These are phyloP conservation scores for Lasioglossum vierecki DNA, from an alignment of 2,888 invertebrate species.

Conservation along the genomic window DNA sequence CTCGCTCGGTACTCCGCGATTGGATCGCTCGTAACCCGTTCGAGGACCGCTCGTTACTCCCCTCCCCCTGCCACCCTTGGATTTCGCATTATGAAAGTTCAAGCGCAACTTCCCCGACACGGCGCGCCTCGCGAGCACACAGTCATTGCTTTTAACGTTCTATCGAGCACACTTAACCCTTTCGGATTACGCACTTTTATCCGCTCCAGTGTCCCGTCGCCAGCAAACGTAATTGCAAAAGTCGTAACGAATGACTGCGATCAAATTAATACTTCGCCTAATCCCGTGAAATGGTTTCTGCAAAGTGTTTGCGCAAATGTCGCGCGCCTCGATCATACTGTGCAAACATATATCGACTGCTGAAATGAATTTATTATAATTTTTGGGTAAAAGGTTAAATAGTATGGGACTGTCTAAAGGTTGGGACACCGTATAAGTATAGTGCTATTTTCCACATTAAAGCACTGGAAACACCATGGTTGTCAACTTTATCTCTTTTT, in stretches of 20 bases:
- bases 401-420: no score
- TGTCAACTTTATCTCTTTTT: no score
- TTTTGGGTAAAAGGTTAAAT: neutral
- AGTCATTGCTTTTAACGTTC: slow-evolving; percentile 62
- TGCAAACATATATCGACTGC: neutral
- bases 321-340: neutral
- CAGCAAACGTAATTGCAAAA: neutral
- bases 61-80: slow-evolving; percentile 12
- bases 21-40: slow-evolving; percentile 19
- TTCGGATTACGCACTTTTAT: slow-evolving; percentile 40
- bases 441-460: no score
- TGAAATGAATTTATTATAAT: neutral
- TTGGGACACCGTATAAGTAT: no score
- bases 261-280: slow-evolving; percentile 5
- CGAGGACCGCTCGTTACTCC: neutral
- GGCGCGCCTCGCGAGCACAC: slow-evolving; percentile 57
- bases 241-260: slow-evolving; percentile 20
- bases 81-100: slow-evolving; percentile 45
- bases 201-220: neutral
- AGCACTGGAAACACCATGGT: no score
- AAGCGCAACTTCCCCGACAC: slow-evolving; percentile 20
- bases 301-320: neutral
- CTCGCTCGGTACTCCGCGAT: slow-evolving; percentile 26
- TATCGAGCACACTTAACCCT: slow-evolving; percentile 59
- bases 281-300: neutral